Base-by-base conservation (phyloP, 2,888 invertebrate genomes). In the Danaus chrysippus region DNA sequence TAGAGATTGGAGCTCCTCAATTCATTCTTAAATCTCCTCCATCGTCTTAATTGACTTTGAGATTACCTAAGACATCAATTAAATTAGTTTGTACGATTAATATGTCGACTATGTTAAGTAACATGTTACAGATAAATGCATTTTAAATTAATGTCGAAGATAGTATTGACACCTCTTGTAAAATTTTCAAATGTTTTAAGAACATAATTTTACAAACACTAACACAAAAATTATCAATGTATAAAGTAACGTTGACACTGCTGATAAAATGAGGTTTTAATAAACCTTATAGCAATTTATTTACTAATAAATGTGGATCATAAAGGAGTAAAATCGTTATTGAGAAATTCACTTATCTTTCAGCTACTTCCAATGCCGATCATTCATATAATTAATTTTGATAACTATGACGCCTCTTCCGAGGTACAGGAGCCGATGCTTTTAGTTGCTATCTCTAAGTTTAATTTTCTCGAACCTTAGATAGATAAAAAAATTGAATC, bases 311-410 rank as follows among this genome's bases (percentile, higher is more conserved):
- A 70, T 63, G 58, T 64, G 43, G 55, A 64, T 58, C 58, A 63
- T 56, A 61, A 57, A 59, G 46, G 58, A 43, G 56, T 54, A 61
- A 59, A 67, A 63, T 54, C 61, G 52, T 54, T 61, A 62, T 61
- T 64, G 57, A 63, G 65, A 66, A 72, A 77, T 75, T 74, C 70
- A 61, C 70, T 76, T 83, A 86, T 86, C 86, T 72, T 74, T 75
- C 73, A 76, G 76, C 76, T 77, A 75, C 74, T 70, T 71, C 75
- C 73, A 76, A 75, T 71, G 71, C 76, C 78, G 80, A 87, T 88
- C 86, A 86, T 83, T 89, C 86, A 85, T 84, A 84, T 82, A 77
- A 87, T 88, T 87, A 86, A 83, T 83, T 84, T 85, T 73, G 86
- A 88, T 88, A 87, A 79, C 77, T 77, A 76, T 83, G 87, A 87